Base-by-base conservation (phyloP, 1,140 invertebrate genomes). In the Sipha flava region DNA sequence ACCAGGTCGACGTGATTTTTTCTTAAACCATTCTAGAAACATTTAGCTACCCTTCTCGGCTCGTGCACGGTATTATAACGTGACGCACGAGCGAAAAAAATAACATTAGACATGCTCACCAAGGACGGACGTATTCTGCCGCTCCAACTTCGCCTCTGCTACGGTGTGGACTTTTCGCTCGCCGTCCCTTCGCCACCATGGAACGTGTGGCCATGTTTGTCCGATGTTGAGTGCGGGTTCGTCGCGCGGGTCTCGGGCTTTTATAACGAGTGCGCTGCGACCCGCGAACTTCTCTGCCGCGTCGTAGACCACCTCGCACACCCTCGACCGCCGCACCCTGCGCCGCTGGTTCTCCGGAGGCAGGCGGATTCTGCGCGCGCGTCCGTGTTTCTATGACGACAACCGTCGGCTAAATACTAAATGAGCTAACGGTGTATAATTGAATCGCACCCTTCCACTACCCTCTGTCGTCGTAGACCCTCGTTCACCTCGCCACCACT, bases 351-450 rank as follows among this genome's bases (percentile, higher is more conserved):
- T 5, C 2, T 3, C 2, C 14, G 14, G 14, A 14, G 14, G 14
- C 14, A 14, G 21, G 14, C 16, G 21, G 64, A 43, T 66, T 66
- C 64, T 66, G 64, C 64, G 64, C 64, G 64, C 64, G 64, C 64
- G 64, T 66, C 18, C 62, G 5, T 18, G 64, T 66, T 66, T 26
- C 64, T 23, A 66, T 66, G 64, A 6, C 64, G 64, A 66, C 64
- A 23, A 66, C 64, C 18, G 31, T 34, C 37, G 16, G 64, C 64
- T 66, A 66, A 66, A 66, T 66, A 66, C 64, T 66, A 66, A 66
- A 66, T 66, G 64, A 66, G 64, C 64, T 66, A 66, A 66, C 64
- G 64, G 64, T 29, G 21, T 66, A 37, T 66, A 66, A 66, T 66
- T 66, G 64, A 66, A 66, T 66, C 26, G 34, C 64, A 5, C 34